Percentiles rank a stretch among this genome's conserved stretches.
These are phyloP conservation scores for Alectoris magna DNA, from an alignment of 2,797 vertebrate genomes.

Conservation along the genomic window DNA sequence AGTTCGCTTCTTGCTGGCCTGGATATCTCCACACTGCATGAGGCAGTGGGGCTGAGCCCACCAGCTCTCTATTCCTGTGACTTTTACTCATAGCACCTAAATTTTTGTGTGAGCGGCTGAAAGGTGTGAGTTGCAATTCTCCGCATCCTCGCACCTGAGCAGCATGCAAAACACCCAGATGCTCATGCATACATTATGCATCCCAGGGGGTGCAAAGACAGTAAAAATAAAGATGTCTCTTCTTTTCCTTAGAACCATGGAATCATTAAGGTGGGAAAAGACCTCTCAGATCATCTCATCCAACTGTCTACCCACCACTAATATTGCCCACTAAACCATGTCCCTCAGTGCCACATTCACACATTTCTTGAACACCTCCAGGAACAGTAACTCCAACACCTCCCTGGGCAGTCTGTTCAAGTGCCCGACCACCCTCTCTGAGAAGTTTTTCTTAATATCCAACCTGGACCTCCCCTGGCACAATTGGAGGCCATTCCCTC, in stretches of 20 bases:
- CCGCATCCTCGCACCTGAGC: background rate
- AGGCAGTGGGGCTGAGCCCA: background rate
- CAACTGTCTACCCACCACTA: no score
- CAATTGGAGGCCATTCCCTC: no score
- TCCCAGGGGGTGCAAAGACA: background rate
- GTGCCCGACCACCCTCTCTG: no score
- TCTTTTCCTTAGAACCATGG: background rate
- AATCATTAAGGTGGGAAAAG: no score
- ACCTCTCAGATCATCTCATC: no score
- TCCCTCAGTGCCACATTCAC: no score
- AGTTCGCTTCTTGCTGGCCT: background rate
- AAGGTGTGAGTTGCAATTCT: background rate
- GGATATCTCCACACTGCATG: accelerated
- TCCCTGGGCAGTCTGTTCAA: no score
- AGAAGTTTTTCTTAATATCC: no score
- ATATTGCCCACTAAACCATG: no score
- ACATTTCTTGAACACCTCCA: no score
- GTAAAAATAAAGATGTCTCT: background rate
- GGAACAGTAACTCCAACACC: no score
- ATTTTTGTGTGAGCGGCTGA: accelerated
- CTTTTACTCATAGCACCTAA: background rate
- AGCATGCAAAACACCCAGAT: accelerated
- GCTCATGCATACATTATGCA: background rate
- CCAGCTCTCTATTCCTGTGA: background rate
- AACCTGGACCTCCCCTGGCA: no score